Percentiles rank a stretch among this genome's conserved stretches.
Conservation (phyloP, 2,797 vertebrate genomes). For the Lacerta bilineata region DNA sequence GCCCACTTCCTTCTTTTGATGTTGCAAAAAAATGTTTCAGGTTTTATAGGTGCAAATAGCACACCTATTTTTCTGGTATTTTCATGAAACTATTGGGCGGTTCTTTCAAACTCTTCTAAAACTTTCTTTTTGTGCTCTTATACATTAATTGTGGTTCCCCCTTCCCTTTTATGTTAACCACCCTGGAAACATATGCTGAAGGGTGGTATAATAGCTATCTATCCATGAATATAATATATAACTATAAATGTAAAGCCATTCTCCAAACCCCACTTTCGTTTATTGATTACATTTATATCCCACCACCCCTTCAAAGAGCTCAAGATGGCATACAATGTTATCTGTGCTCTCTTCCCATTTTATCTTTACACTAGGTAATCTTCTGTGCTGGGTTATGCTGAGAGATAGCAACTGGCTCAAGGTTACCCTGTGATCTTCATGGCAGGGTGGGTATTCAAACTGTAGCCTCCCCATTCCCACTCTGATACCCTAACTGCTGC, state of each 20-base stretch:
- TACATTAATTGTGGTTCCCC: too few species aligned
- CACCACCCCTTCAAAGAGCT: neutral
- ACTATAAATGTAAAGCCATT: neutral
- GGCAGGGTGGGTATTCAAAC: neutral
- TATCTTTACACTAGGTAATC: neutral
- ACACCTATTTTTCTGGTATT: neutral
- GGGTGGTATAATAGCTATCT: neutral
- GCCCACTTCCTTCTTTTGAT: constrained; percentile 3
- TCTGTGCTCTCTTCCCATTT: neutral
- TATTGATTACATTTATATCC: neutral
- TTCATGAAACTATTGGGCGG: neutral
- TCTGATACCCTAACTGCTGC: too few species aligned
- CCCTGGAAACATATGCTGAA: too few species aligned
- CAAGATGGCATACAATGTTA: neutral
- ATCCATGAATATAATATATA: neutral
- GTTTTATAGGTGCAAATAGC: neutral
- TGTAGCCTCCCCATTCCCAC: too few species aligned
- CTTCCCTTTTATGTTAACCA: too few species aligned
- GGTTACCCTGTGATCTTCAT: neutral
- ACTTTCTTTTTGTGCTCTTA: neutral
- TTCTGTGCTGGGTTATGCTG: neutral
- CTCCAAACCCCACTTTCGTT: neutral
- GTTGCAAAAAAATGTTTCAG: neutral
- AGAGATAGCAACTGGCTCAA: neutral
- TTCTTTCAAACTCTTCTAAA: neutral